These are phyloP conservation scores for Noctua fimbriata DNA, from an alignment of 2,888 invertebrate genomes.

Conservation along the genomic window DNA sequence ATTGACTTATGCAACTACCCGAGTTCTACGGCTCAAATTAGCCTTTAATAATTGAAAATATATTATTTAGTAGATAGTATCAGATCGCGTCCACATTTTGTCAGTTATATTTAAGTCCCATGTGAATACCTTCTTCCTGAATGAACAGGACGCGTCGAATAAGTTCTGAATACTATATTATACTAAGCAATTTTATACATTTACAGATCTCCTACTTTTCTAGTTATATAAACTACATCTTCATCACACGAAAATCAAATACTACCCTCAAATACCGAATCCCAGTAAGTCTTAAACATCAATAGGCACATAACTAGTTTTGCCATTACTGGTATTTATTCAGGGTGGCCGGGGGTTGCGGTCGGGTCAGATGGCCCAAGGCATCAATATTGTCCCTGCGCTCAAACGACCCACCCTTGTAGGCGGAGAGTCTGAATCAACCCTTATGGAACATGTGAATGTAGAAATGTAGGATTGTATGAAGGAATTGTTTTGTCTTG, in stretches of 20 bases:
- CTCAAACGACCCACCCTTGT: slow-evolving; percentile 46
- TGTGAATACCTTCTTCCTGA: not conserved
- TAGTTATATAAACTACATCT: slow-evolving; percentile 1
- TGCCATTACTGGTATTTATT: slow-evolving; percentile 67
- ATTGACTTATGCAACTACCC: not conserved
- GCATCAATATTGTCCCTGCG: slow-evolving; percentile 80
- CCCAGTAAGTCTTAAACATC: slow-evolving; percentile 46
- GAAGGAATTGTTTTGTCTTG: slow-evolving; percentile 5
- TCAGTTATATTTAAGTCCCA: not conserved
- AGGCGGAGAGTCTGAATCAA: slow-evolving; percentile 31
- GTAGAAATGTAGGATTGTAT: slow-evolving; percentile 2
- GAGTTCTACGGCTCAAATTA: not conserved
- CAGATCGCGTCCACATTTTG: not conserved
- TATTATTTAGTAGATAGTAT: not conserved
- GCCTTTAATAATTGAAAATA: not conserved
- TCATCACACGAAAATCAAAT: slow-evolving; percentile 34
- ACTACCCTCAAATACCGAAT: slow-evolving; percentile 32
- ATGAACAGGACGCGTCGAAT: not conserved
- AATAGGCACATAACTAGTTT: slow-evolving; percentile 67
- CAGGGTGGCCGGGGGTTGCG: slow-evolving; percentile 62
- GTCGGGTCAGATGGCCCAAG: slow-evolving; percentile 73
- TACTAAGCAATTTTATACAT: not conserved
- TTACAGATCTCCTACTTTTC: not conserved
- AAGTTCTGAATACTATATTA: not conserved
- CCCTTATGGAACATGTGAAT: slow-evolving; percentile 20